These are phyloP conservation scores for Pasiphila rectangulata DNA, from an alignment of 2,888 invertebrate species.

Conservation along the genomic window DNA sequence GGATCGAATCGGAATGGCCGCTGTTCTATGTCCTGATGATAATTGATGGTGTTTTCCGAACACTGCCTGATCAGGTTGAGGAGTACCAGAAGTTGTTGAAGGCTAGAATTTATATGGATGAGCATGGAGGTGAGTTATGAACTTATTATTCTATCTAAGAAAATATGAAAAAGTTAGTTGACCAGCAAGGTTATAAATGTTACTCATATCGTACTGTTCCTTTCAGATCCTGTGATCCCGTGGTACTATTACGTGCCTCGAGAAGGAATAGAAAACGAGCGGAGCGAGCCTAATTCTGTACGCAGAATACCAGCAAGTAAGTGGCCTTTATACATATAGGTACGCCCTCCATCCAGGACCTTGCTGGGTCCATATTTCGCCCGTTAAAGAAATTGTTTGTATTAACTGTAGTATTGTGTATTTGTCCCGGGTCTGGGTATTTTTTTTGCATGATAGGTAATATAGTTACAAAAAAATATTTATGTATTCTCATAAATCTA, in stretches of 20 bases:
- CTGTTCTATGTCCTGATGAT: constrained; percentile 97
- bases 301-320: constrained; percentile 83
- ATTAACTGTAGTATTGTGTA: too few relatives aligned
- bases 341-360: too few relatives aligned
- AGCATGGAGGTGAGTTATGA: constrained; percentile 84
- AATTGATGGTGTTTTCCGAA: constrained; percentile 95
- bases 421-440: too few relatives aligned
- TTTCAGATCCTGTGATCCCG: constrained; percentile 93
- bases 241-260: constrained; percentile 94
- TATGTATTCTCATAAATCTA: too few relatives aligned
- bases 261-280: constrained; percentile 87
- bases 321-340: constrained; percentile 36
- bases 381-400: too few relatives aligned
- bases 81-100: constrained; percentile 93
- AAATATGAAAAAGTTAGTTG: too few relatives aligned
- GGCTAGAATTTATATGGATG: constrained; percentile 89
- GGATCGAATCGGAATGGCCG: constrained; percentile 99
- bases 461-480: too few relatives aligned
- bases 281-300: constrained; percentile 84
- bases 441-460: too few relatives aligned
- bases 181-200: too few relatives aligned
- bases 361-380: too few relatives aligned
- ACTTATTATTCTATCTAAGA: too few relatives aligned
- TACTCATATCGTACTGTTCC: too few relatives aligned
- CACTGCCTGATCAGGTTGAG: constrained; percentile 93